Evolutionary conservation across 2,888 invertebrate species (phyloP).

Genomic region (Leptodirus hochenwartii): DNA sequence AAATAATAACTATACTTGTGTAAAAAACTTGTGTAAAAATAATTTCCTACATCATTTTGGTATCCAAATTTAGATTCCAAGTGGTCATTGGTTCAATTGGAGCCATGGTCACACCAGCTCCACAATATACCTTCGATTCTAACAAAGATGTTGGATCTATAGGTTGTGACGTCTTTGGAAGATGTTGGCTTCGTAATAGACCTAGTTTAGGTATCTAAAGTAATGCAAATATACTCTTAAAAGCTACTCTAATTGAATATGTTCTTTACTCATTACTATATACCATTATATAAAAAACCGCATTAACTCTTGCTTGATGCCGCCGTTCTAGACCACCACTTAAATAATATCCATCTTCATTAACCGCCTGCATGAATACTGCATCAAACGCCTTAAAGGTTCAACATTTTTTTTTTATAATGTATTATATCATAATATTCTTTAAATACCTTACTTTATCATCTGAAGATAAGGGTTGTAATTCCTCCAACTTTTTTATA

Average conservation of each 20-base stretch:
- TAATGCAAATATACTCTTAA: no score
- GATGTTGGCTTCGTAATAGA: constrained; percentile 43
- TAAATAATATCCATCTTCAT: constrained; percentile 41
- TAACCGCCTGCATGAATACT: constrained; percentile 55
- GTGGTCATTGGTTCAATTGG: constrained; percentile 53
- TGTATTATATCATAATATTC: constrained; percentile 9
- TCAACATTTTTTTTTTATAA: no score
- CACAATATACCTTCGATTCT: constrained; percentile 38
- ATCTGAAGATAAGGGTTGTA: constrained; percentile 37
- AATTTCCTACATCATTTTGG: constrained; percentile 38
- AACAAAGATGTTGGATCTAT: constrained; percentile 20
- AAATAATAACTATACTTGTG: not conserved
- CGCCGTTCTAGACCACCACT: constrained; percentile 49
- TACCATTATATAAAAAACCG: constrained; percentile 45
- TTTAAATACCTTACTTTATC: constrained; percentile 28
- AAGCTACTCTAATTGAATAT: no score
- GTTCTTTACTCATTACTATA: constrained; percentile 15
- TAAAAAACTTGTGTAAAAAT: not conserved
- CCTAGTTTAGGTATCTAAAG: constrained; percentile 47
- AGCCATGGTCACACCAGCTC: constrained; percentile 48
- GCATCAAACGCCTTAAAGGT: constrained; percentile 61
- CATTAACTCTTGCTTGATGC: constrained; percentile 44
- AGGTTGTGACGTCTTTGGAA: constrained; percentile 52
- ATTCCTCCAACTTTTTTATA: constrained; percentile 33
- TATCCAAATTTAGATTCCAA: constrained; percentile 52